Evolutionary conservation across 1,140 invertebrate species (phyloP).

Genomic region (Amphibalanus amphitrite): DNA sequence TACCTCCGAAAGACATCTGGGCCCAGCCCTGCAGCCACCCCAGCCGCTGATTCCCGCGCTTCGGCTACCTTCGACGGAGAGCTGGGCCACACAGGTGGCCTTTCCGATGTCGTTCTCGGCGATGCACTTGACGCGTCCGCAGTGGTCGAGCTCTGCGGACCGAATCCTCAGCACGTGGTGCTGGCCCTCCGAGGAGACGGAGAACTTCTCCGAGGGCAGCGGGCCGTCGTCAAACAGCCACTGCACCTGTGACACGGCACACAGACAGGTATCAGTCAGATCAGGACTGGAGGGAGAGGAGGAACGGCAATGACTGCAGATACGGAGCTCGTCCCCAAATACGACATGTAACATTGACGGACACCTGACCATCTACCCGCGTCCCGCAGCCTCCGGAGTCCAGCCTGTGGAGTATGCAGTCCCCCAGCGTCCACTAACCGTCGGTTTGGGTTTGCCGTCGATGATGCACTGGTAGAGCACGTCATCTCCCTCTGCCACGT

Average conservation of each 20-base stretch:
- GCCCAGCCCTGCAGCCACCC: no score
- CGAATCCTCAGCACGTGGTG: slow-evolving; percentile 47
- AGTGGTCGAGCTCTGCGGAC: slow-evolving; percentile 29
- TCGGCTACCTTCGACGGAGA: slow-evolving; percentile 36
- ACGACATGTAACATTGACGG: no score
- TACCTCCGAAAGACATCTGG: no score
- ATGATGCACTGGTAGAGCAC: slow-evolving; percentile 53
- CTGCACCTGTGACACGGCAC: slow-evolving; percentile 31
- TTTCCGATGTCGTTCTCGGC: slow-evolving; percentile 57
- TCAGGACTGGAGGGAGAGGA: no score
- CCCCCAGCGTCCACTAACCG: no score
- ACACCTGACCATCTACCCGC: no score
- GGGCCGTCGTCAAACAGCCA: slow-evolving; percentile 54
- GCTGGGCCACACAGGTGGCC: slow-evolving; percentile 40
- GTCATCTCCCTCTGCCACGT: slow-evolving; percentile 31
- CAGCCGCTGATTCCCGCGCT: no score
- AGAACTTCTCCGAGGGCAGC: slow-evolving; percentile 48
- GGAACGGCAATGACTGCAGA: no score
- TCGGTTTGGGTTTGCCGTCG: slow-evolving; percentile 48
- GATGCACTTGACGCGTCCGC: slow-evolving; percentile 41
- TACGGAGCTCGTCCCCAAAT: no score
- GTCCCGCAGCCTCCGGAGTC: no score
- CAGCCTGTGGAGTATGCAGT: no score
- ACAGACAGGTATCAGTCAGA: no score
- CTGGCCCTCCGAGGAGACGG: slow-evolving; percentile 48